These are phyloP conservation scores for Arenaria interpres DNA, from an alignment of 2,113 vertebrate species.

Conservation along the genomic window DNA sequence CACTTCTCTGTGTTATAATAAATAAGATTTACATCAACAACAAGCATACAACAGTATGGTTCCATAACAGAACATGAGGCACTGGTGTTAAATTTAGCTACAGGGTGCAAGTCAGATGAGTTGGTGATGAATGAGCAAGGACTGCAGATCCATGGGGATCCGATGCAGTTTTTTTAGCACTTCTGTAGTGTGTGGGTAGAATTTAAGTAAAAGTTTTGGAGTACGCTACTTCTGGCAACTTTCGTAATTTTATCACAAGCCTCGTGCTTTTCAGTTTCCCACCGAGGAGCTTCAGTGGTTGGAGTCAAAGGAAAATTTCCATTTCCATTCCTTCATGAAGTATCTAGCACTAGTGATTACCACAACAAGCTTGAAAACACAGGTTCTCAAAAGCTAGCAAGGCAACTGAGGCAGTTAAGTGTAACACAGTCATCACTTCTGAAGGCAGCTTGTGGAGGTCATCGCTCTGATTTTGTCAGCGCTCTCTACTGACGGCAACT, in stretches of 20 bases:
- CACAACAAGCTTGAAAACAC: not conserved
- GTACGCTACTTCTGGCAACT: not conserved
- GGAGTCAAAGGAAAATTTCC: not conserved
- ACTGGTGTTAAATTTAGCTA: slow-evolving; percentile 5
- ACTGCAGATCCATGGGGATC: not conserved
- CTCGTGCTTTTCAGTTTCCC: not conserved
- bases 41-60: not conserved
- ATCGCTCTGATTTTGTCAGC: not conserved
- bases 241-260: not conserved
- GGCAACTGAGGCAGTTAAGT: not conserved
- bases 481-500: not conserved
- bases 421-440: not conserved
- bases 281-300: not conserved
- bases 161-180: not conserved
- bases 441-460: not conserved
- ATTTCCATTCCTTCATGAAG: not conserved
- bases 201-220: slow-evolving; percentile 21
- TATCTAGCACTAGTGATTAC: not conserved
- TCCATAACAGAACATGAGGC: not conserved
- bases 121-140: slow-evolving; percentile 44
- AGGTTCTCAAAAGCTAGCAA: not conserved
- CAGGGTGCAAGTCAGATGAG: slow-evolving; percentile 34
- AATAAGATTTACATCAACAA: not conserved
- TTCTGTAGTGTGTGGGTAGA: slow-evolving; percentile 5
- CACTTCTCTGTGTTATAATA: not conserved